These are phyloP conservation scores for Macrotis lagotis DNA, from an alignment of 2,113 vertebrate species.

Conservation along the genomic window DNA sequence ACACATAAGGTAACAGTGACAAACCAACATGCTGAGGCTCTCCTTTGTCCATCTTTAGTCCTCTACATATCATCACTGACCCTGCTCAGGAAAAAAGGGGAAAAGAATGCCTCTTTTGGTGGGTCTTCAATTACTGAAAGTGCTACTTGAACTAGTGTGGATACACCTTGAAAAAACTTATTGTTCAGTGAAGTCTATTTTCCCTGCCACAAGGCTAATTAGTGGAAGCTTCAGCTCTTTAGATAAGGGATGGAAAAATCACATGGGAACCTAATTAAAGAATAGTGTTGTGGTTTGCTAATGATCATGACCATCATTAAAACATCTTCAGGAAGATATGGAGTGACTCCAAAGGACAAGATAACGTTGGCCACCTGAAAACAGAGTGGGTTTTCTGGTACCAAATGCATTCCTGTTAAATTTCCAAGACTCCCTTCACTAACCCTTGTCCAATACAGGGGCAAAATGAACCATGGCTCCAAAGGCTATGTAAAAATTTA, in stretches of 20 bases:
- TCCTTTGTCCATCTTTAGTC: neutral
- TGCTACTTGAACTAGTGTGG: neutral
- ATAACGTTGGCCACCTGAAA: neutral
- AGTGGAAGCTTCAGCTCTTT: conserved; percentile 37
- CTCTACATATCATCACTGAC: neutral
- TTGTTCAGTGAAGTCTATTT: conserved; percentile 32
- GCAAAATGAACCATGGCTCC: conserved; percentile 67
- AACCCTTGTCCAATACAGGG: conserved; percentile 54
- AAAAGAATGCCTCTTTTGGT: neutral
- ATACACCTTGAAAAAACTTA: conserved; percentile 8
- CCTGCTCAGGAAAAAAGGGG: neutral
- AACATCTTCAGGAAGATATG: neutral
- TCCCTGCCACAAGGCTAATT: conserved; percentile 43
- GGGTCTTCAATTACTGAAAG: neutral
- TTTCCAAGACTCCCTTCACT: conserved; percentile 67
- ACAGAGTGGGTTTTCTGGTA: conserved; percentile 41
- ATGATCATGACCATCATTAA: conserved; percentile 18
- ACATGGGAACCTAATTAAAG: neutral
- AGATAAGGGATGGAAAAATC: conserved; percentile 23
- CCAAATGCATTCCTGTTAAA: conserved; percentile 13
- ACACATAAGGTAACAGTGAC: neutral
- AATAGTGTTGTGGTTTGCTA: neutral
- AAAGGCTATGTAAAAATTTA: conserved; percentile 78
- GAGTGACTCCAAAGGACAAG: neutral
- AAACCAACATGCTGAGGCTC: neutral